Evolutionary conservation across 2,113 vertebrate genomes (phyloP), one percentile per base, ranked within the genome.

Genomic region (Peromyscus maniculatus): DNA sequence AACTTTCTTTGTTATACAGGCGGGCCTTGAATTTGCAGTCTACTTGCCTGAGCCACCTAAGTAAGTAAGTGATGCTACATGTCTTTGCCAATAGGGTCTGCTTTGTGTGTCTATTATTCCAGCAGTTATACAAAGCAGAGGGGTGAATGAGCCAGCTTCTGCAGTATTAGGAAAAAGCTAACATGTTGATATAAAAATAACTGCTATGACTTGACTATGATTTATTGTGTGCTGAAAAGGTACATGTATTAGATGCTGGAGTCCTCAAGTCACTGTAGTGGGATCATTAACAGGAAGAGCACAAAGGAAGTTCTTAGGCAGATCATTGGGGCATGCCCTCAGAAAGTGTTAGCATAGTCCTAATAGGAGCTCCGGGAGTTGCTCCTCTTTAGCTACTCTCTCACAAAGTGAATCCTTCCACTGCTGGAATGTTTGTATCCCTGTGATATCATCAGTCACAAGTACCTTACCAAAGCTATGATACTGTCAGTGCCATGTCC

Each of bases 311-410:
- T 39, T n/a, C 36, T 66, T 21, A 10, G 2, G 5, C 10, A 16
- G 1, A 24, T 64, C 55, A 55, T 2, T 64, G 55, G 11, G 7
- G 2, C 9, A 10, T 39, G 0, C 13, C 28, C 28, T 91, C 26
- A 3, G 5, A 28, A 21, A 26, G 1, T 6, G 62, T 39, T 12
- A 66, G 0, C 17, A 19, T 31, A 15, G 36, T 33, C 46, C 19
- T 22, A 3, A 22, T 8, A 17, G 36, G 5, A 16, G 5, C 0
- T 8, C 9, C 8, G 26, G 26, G 72, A 21, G 2, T 8, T 67
- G 21, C n/a, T 19, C 13, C 5, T 26, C 5, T 8, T 55, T 43
- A 22, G 13, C 26, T 83, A 36, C n/a, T 84, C 31, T 90, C 19
- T 75, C 43, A 39, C 7, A 21, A 6, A 7, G 1, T 33, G 46